Evolutionary conservation across 2,113 vertebrate species (phyloP).

Genomic region (Phaethon lepturus): DNA sequence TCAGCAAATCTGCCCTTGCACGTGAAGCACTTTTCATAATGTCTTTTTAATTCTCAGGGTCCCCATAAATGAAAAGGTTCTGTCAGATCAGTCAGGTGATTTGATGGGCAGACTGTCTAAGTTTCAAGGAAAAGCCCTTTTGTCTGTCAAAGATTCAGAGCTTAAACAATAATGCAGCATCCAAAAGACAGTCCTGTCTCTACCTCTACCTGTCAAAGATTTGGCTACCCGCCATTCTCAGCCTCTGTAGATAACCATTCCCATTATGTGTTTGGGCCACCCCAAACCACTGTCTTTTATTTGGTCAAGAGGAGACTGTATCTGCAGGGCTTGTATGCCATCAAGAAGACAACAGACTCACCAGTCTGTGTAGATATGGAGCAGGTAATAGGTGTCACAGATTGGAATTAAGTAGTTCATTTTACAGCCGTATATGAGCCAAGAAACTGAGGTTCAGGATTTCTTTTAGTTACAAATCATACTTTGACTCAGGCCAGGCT

Average conservation of each 20-base stretch:
- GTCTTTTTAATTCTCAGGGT: background rate
- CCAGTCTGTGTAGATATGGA: background rate
- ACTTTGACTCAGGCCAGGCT: background rate
- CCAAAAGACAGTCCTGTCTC: background rate
- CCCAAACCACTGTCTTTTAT: background rate
- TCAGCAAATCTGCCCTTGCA: background rate
- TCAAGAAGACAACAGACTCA: background rate
- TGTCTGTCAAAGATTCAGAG: background rate
- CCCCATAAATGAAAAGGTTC: background rate
- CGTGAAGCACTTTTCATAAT: background rate
- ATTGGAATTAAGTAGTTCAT: background rate
- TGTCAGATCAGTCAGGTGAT: background rate
- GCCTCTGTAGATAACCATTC: background rate
- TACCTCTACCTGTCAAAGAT: background rate
- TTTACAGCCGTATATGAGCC: background rate
- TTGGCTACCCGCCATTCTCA: background rate
- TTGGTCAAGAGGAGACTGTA: background rate
- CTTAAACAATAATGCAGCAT: background rate
- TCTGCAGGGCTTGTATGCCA: rapidly evolving
- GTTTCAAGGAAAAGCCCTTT: background rate
- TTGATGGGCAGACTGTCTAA: background rate
- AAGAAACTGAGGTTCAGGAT: background rate
- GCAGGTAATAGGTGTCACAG: background rate
- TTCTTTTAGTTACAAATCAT: background rate
- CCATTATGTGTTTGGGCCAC: background rate